Percentiles rank a stretch among this genome's conserved stretches.
phyloP scores from a whole-genome alignment of 2,113 vertebrate species.

The Ranitomeya variabilis region DNA sequence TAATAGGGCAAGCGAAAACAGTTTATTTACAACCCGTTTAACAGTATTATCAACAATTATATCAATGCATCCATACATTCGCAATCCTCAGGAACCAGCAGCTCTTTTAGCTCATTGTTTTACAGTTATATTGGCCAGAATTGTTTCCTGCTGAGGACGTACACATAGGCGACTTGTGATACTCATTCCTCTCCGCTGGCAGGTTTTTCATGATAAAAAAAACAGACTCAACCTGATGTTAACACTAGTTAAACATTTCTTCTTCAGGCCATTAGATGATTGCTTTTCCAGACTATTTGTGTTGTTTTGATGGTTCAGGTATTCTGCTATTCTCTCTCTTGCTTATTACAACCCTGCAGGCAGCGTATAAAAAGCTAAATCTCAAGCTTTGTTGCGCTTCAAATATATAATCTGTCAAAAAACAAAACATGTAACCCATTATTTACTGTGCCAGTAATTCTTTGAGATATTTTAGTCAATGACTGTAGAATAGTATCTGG shows the following conservation, averaged over 20 bases:
- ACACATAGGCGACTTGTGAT: background rate
- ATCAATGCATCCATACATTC: background rate
- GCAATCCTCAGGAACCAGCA: background rate
- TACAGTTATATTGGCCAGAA: background rate
- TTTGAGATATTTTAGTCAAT: background rate
- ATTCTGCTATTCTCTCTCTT: constrained; percentile 26
- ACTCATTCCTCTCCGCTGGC: constrained; percentile 19
- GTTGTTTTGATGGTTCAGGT: constrained; percentile 49
- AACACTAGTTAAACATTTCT: constrained; percentile 43
- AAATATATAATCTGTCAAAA: constrained; percentile 40
- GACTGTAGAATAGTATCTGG: background rate
- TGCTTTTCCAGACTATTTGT: constrained; percentile 47
- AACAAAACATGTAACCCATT: constrained; percentile 28
- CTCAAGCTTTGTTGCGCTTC: constrained; percentile 39
- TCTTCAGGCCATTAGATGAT: constrained; percentile 39
- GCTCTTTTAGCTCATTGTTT: background rate
- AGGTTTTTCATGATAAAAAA: constrained; percentile 3
- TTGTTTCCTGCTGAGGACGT: background rate
- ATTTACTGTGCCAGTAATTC: background rate
- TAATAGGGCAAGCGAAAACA: no score
- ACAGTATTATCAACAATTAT: background rate
- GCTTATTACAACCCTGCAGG: constrained; percentile 43
- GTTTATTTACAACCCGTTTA: background rate
- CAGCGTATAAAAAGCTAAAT: constrained; percentile 39
- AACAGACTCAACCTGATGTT: constrained; percentile 39